Base-by-base conservation (phyloP, 2,888 invertebrate genomes). In the Lysandra bellargus region DNA sequence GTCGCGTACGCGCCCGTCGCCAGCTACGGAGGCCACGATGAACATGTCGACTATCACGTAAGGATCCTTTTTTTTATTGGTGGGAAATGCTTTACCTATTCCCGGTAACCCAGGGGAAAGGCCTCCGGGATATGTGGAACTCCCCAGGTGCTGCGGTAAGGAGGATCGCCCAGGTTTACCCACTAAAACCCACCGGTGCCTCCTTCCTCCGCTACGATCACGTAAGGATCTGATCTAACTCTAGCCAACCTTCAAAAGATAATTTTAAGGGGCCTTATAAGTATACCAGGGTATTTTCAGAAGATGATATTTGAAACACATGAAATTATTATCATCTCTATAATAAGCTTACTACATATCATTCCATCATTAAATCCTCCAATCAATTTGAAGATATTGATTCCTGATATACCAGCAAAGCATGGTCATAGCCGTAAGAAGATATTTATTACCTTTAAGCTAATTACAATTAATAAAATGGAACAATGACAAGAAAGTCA, bases 1-100 rank as follows among this genome's bases (percentile, higher is more conserved):
- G 87, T 88, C 77, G 91, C 89, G 78, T 93, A 93, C 84, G 93
- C 92, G 57, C 92, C 91, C 60, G 88, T 90, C 17, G 89, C 88
- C 74, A 88, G 90, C 82, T 93, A 93, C 83, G 91, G 85, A 79
- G 92, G 92, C 78, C 94, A 92, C 30, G 93, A 93, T 80, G 90
- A 91, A 81, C 93, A 92, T 84, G 93, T 94, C 82, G 94, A 93
- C 88, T 94, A 93, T 81, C 93, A 94, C 84, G 94, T 94, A 85
- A 91, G 93, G 72, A 61, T 40, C 69, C 37, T 17, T 17, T 17
- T 17, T 17, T 57, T 40, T 40, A 40, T 40, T 6, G 40, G 1
- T 7, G 6, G 40, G 40, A 40, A 40, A 5, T 40, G 40, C 44
- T 5, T 44, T 44, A 44, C 9, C 9, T 9, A 44, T 9, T 44